Base-by-base conservation (phyloP, 2,797 vertebrate species). In the Tarsius wallacei region DNA sequence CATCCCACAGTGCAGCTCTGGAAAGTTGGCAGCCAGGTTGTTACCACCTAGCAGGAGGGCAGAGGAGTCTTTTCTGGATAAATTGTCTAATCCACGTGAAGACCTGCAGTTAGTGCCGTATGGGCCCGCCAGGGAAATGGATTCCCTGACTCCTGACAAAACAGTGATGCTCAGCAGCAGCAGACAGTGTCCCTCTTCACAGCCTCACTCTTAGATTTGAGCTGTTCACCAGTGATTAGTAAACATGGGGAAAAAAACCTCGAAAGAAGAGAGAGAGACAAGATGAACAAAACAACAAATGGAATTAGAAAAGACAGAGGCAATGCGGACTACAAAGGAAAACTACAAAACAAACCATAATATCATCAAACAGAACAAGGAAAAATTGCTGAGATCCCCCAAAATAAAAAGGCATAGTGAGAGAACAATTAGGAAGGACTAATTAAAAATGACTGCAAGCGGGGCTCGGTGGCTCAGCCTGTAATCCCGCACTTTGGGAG, bases 211-310 rank as follows among this genome's bases (percentile, higher is more conserved):
- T 82, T 78, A 36, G 33, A 47, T 61, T 11, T 53, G 21, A 83
- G 26, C 33, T 57, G 33, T 26, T 71, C n/a, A 2, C 16, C 73
- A 64, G 8, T 36, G 61, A 57, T 68, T 36, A 12, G 28, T 42
- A 86, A 78, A 76, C 36, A 89, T 49, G 13, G 22, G 2, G 17
- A 51, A 85, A 49, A 81, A 73, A 71, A 16, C 1, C n/a, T 59
- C 4, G 49, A 51, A 36, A 51, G 78, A 19, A 71, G 66, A 73
- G 84, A 63, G 76, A 89, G 47, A 77, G n/a, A 64, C 22, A 63
- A 94, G 61, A 92, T 36, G 33, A 88, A 68, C 42, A 94, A 93
- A 94, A 59, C 28, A 31, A 93, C 51, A 53, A 91, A 63, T 31
- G 14, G 11, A 49, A 74, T 93, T 88, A 77, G 36, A 16, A 26